These are phyloP conservation scores for Hylaeus anthracinus DNA, from an alignment of 1,140 invertebrate genomes.

Conservation along the genomic window DNA sequence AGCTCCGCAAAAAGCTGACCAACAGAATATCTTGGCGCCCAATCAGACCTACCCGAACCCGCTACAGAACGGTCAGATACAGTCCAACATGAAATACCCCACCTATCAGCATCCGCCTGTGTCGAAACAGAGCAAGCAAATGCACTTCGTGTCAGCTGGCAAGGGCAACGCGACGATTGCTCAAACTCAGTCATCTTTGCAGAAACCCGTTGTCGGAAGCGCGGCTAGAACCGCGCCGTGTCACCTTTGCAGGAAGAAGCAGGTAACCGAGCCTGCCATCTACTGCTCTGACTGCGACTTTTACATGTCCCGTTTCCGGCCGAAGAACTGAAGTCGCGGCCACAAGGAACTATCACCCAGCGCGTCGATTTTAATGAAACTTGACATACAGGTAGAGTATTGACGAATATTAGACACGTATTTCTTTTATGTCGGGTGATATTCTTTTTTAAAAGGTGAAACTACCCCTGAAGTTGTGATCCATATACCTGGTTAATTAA, in stretches of 20 bases:
- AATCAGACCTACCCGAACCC: constrained; percentile 78
- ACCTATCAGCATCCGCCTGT: constrained; percentile 82
- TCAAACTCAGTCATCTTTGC: constrained; percentile 59
- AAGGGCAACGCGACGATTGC: constrained; percentile 79
- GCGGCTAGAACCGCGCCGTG: constrained; percentile 83
- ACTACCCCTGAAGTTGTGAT: too few relatives aligned
- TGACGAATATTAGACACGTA: too few relatives aligned
- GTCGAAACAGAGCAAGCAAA: constrained; percentile 77
- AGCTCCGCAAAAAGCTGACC: constrained; percentile 70
- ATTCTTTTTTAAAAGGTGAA: too few relatives aligned
- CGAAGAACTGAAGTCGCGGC: constrained; percentile 73
- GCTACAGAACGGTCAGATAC: constrained; percentile 75
- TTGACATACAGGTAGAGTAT: too few relatives aligned
- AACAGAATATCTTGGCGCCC: constrained; percentile 63
- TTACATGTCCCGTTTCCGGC: constrained; percentile 93
- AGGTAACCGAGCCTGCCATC: constrained; percentile 86
- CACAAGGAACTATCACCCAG: too few relatives aligned
- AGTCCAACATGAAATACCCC: constrained; percentile 80
- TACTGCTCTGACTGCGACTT: constrained; percentile 95
- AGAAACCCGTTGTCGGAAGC: constrained; percentile 72
- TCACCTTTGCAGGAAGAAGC: constrained; percentile 92
- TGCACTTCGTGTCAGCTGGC: constrained; percentile 85
- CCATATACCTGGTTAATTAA: too few relatives aligned
- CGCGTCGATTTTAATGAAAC: too few relatives aligned
- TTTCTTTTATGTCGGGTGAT: too few relatives aligned